Evolutionary conservation across 1,140 invertebrate species (phyloP), one percentile per base, ranked within the genome.

Genomic region (Trachymyrmex septentrionalis): DNA sequence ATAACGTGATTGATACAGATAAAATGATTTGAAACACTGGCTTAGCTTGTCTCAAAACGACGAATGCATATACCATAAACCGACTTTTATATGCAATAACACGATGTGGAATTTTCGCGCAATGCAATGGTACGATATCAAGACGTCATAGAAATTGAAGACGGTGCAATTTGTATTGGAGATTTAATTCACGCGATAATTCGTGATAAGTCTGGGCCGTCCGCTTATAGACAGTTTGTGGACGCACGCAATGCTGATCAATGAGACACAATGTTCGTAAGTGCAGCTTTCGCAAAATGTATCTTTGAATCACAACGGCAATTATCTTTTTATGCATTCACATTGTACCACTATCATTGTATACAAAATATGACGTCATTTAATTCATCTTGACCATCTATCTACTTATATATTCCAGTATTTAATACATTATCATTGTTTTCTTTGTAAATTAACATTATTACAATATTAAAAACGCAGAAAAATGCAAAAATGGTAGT

Each of bases 51-150:
- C 69, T 73, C 27, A 4, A 21, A 21, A 64, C 82, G 30, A 2
- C 38, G 38, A 63, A 50, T n/a, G 82, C 10, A n/a, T 53, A 12
- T 76, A 50, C 27, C 19, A 64, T 77, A 64, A 85, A 64, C 72
- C 24, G 48, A 77, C 81, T 63, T 85, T 66, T 78, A 78, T 78
- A 78, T 50, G 16, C 75, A 21, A 38, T 66, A 78, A 78, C 9
- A 38, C 24, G 38, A 9, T 19, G 21, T 24, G 16, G 34, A 44
- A 27, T 4, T 64, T 24, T 14, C 21, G 21, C 38, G 21, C 14
- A 27, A 9, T 50, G 21, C 12, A 44, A 44, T 3, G 10, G 34
- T n/a, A 9, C 30, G 48, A 80, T 67, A 80, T 63, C 75, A 16
- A 44, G n/a, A 21, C 16, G 19, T 59, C 38, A 9, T 14, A 14